Base-by-base conservation (phyloP, 1,140 invertebrate species). In the Pogonomyrmex barbatus region DNA sequence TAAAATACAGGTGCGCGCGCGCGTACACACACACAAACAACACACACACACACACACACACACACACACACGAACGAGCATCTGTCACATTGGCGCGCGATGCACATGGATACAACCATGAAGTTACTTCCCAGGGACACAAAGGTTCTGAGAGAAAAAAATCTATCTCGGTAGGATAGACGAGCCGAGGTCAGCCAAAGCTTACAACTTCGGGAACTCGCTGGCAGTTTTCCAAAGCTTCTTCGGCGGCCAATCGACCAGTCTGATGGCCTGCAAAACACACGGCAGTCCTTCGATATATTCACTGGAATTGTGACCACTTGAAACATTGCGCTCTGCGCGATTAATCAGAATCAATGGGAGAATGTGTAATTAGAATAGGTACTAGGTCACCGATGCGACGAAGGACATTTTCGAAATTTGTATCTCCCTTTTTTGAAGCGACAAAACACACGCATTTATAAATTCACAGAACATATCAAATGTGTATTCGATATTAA, bases 141-240 rank as follows among this genome's bases (percentile, higher is more conserved):
- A 83, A 73, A 89, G 71, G 58, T 87, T 45, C 54, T 42, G 56
- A 56, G 75, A 70, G 83, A 45, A 73, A 85, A 75, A 86, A 90
- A 91, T 91, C 84, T 79, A 86, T 88, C 87, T 90, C 75, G 63
- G 54, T 45, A 50, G 83, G 58, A 88, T 60, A 71, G 39, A 87
- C 54, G 77, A 76, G 87, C 78, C 75, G 87, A 87, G 89, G 84
- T 90, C 87, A 90, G 78, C 89, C 70, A 89, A 89, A 78, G 85
- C 84, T 89, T 70, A 77, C 84, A 52, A 54, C 65, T 79, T 87
- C 52, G 63, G 68, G 17, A 63, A 83, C 71, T 75, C 33, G 70
- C 42, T 90, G 88, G 88, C 88, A 56, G 2, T 54, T 67, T 87
- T 90, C 88, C 88, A 90, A 87, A 30, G 47, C 63, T 86, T 86